phyloP scores from a whole-genome alignment of 1,140 invertebrate genomes.

The Ips nitidus region DNA sequence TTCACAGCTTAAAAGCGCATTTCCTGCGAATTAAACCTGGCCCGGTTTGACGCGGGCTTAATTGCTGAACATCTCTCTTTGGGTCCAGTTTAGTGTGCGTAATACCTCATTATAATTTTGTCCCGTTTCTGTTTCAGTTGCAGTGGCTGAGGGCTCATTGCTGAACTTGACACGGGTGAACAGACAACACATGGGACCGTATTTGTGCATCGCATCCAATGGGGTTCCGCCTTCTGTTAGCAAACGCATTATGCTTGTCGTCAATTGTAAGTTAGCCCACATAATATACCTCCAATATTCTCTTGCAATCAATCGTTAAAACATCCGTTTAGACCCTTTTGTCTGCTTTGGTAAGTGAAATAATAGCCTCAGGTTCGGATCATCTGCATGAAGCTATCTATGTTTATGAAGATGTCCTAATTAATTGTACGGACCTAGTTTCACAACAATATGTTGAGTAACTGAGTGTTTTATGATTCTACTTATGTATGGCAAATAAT shows the following conservation, averaged over 20 bases:
- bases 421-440: too few species aligned
- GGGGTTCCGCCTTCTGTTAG: conserved; percentile 85
- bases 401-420: too few species aligned
- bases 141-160: conserved; percentile 69
- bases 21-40: conserved; percentile 16
- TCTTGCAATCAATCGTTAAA: background rate
- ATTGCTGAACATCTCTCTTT: conserved; percentile 15
- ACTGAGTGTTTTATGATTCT: too few species aligned
- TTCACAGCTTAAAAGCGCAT: conserved; percentile 22
- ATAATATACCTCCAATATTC: background rate
- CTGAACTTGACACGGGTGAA: conserved; percentile 80
- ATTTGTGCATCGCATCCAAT: conserved; percentile 85
- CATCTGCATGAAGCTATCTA: too few species aligned
- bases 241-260: conserved; percentile 83
- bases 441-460: too few species aligned
- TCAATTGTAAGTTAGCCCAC: conserved; percentile 73
- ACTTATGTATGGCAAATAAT: too few species aligned
- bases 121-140: conserved; percentile 57
- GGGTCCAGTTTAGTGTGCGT: conserved; percentile 9
- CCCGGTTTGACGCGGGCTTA: conserved; percentile 22
- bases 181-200: conserved; percentile 84
- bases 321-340: too few species aligned
- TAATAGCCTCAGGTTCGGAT: too few species aligned
- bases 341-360: too few species aligned
- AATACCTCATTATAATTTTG: conserved; percentile 29